A percentile compares a stretch with the other conserved stretches of the same genome.
Evolutionary conservation across 2,797 vertebrate genomes (phyloP).

Genomic region (Leuciscus waleckii): DNA sequence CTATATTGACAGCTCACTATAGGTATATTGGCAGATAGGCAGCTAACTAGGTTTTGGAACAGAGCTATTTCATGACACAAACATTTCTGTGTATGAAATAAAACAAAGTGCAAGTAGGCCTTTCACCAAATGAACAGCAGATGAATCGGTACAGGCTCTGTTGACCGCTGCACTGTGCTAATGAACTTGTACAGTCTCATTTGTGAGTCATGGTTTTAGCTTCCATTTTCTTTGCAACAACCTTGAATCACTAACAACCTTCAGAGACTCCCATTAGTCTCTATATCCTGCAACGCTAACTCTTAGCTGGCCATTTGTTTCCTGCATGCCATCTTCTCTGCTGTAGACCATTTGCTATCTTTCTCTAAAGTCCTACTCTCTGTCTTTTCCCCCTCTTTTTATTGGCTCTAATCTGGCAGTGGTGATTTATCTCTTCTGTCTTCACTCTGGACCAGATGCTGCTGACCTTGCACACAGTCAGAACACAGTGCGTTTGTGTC

Average conservation of each 20-base stretch:
- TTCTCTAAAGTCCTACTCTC: constrained; percentile 29
- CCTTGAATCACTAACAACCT: constrained; percentile 48
- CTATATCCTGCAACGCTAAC: constrained; percentile 49
- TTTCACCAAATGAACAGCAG: constrained; percentile 2
- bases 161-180: constrained; percentile 16
- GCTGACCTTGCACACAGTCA: constrained; percentile 58
- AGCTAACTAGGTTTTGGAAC: background rate
- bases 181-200: constrained; percentile 42
- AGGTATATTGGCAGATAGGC: background rate
- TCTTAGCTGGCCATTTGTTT: constrained; percentile 57
- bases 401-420: constrained; percentile 62
- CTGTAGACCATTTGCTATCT: constrained; percentile 49
- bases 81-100: background rate
- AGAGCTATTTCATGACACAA: background rate
- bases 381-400: constrained; percentile 30
- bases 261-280: constrained; percentile 56
- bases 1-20: background rate
- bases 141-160: background rate
- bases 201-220: constrained; percentile 27
- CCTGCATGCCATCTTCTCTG: constrained; percentile 41
- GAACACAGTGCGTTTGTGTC: constrained; percentile 26
- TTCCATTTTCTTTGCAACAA: constrained; percentile 36
- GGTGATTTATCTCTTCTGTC: constrained; percentile 64
- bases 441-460: constrained; percentile 56
- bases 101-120: constrained; percentile 20